A percentile compares a stretch with the other conserved stretches of the same genome.
These are phyloP conservation scores for Matsumurasca onukii DNA, from an alignment of 1,140 invertebrate genomes.

Conservation along the genomic window DNA sequence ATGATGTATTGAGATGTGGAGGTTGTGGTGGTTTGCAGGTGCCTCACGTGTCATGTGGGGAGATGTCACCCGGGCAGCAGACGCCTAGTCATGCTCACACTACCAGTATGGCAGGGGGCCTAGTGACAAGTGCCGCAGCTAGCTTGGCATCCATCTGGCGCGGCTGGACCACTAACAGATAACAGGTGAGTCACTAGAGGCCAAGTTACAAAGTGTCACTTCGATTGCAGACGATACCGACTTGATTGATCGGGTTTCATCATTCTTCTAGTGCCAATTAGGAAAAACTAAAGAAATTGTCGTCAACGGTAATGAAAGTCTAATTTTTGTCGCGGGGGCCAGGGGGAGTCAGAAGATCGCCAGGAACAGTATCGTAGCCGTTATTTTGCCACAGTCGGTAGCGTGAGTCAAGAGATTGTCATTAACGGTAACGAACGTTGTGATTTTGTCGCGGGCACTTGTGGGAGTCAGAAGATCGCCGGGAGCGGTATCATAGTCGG, in stretches of 20 bases:
- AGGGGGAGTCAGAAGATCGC: too few species aligned
- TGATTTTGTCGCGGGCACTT: too few species aligned
- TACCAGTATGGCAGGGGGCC: constrained; percentile 59
- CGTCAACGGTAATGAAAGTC: not conserved
- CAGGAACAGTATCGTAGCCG: not conserved
- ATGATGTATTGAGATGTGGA: too few species aligned
- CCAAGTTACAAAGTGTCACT: not conserved
- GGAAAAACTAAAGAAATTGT: not conserved
- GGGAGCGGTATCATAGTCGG: too few species aligned
- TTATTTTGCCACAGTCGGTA: not conserved
- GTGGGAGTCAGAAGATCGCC: too few species aligned
- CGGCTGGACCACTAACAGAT: constrained; percentile 45
- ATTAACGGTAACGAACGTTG: too few species aligned
- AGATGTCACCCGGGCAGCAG: constrained; percentile 18
- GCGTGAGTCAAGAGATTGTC: too few species aligned
- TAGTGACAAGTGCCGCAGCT: constrained; percentile 67
- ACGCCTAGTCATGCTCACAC: constrained; percentile 47
- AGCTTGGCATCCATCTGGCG: constrained; percentile 69
- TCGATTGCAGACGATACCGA: not conserved
- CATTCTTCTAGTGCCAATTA: not conserved
- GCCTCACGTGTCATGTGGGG: not conserved
- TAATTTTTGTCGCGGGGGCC: not conserved
- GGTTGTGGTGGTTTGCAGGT: constrained; percentile 17
- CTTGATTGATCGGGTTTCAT: not conserved
- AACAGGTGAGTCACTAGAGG: constrained; percentile 19